These are phyloP conservation scores for Drosophila eohydei DNA, from an alignment of 2,888 invertebrate genomes.

Conservation along the genomic window DNA sequence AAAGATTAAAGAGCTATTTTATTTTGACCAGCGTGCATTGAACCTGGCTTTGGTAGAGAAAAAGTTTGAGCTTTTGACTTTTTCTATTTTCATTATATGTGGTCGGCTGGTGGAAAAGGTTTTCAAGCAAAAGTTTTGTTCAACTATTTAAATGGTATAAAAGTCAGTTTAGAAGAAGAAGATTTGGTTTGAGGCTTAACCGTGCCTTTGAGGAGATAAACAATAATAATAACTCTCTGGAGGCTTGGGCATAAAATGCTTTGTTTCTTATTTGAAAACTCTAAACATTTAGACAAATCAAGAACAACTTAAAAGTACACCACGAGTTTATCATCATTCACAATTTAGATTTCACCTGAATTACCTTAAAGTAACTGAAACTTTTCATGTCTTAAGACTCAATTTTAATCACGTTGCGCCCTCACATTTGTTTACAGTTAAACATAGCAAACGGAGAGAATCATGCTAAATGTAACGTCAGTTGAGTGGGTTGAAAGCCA, in stretches of 20 bases:
- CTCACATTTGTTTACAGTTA: background rate
- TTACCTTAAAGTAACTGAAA: background rate
- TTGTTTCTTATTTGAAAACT: background rate
- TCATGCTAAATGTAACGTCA: background rate
- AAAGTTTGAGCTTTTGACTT: background rate
- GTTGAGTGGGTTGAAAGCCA: background rate
- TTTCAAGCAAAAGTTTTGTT: slow-evolving; percentile 1
- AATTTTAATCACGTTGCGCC: background rate
- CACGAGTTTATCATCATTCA: background rate
- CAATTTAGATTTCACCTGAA: background rate
- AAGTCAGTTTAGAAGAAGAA: background rate
- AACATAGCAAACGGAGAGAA: background rate
- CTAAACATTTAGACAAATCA: background rate
- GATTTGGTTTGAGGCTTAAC: background rate
- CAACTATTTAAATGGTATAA: background rate
- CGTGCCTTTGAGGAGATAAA: background rate
- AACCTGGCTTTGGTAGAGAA: background rate
- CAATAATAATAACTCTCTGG: background rate
- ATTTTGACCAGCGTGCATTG: background rate
- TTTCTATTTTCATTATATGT: slow-evolving; percentile 2
- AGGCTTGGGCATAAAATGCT: background rate
- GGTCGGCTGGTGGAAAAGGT: background rate
- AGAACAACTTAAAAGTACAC: background rate
- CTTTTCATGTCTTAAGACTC: background rate
- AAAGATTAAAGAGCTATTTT: background rate